Conservation (phyloP, 1,140 invertebrate species). For the Colletes latitarsis region DNA sequence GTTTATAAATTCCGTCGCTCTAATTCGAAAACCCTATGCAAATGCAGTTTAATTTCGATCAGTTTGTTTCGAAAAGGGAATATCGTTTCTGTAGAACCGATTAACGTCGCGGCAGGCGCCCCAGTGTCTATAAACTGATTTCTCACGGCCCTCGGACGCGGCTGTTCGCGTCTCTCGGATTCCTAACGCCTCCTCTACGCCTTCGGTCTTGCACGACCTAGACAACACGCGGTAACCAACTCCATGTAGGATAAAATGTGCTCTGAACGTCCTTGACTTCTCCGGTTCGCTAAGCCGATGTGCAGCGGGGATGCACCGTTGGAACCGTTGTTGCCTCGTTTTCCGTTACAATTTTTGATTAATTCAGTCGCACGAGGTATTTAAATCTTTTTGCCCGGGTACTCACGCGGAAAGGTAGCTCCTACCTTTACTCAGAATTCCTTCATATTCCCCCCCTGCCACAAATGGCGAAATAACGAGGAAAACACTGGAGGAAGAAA, state of each 20-base stretch:
- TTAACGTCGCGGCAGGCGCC: conserved; percentile 8
- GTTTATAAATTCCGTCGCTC: too few species aligned
- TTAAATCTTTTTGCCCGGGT: background rate
- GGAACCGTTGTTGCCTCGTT: conserved; percentile 33
- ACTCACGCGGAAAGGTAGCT: background rate
- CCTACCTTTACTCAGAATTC: too few species aligned
- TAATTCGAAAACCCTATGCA: too few species aligned
- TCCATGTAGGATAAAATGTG: conserved; percentile 40
- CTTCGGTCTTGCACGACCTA: conserved; percentile 56
- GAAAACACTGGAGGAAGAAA: too few species aligned
- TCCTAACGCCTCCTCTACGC: conserved; percentile 39
- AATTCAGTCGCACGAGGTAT: conserved; percentile 16
- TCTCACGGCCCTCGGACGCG: conserved; percentile 10
- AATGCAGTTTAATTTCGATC: too few species aligned
- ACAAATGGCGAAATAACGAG: too few species aligned
- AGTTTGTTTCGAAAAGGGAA: too few species aligned
- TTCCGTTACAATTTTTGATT: conserved; percentile 38
- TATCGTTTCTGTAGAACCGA: conserved; percentile 2
- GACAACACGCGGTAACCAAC: conserved; percentile 44
- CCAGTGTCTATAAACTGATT: conserved; percentile 32
- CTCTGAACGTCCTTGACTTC: conserved; percentile 51
- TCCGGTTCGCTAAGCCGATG: conserved; percentile 29
- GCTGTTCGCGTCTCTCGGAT: conserved; percentile 26
- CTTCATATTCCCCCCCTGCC: too few species aligned
- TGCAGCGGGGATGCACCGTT: conserved; percentile 40